A percentile compares a stretch with the other conserved stretches of the same genome.
These are phyloP conservation scores for Protonemura montana DNA, from an alignment of 2,888 invertebrate species.

Conservation along the genomic window DNA sequence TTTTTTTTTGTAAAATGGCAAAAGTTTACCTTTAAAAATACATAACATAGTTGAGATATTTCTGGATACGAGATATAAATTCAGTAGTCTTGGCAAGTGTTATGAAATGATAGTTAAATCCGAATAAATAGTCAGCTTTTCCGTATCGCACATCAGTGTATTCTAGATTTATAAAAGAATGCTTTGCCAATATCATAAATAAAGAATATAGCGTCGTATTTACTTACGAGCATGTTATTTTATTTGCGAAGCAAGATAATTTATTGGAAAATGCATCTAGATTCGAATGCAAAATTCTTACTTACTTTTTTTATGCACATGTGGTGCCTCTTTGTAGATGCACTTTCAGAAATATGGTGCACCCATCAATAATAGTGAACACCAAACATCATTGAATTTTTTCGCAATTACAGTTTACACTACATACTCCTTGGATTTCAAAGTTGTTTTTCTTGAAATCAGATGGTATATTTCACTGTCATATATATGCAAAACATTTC, in stretches of 20 bases:
- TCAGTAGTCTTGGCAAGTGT: too few relatives aligned
- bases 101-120: too few relatives aligned
- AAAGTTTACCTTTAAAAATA: too few relatives aligned
- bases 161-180: not conserved
- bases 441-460: too few relatives aligned
- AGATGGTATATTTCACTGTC: too few relatives aligned
- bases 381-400: not conserved
- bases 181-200: conserved; percentile 7
- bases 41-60: too few relatives aligned
- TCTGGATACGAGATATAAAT: too few relatives aligned
- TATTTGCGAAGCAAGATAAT: not conserved
- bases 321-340: not conserved
- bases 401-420: too few relatives aligned
- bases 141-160: not conserved
- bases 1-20: too few relatives aligned
- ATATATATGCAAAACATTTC: too few relatives aligned
- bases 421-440: too few relatives aligned
- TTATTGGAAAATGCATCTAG: not conserved
- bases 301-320: not conserved
- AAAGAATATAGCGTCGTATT: not conserved
- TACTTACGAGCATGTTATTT: not conserved
- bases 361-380: not conserved
- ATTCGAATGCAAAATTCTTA: not conserved
- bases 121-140: not conserved
- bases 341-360: not conserved